Conservation (phyloP, 2,888 invertebrate genomes). For the Cotesia congregata region DNA sequence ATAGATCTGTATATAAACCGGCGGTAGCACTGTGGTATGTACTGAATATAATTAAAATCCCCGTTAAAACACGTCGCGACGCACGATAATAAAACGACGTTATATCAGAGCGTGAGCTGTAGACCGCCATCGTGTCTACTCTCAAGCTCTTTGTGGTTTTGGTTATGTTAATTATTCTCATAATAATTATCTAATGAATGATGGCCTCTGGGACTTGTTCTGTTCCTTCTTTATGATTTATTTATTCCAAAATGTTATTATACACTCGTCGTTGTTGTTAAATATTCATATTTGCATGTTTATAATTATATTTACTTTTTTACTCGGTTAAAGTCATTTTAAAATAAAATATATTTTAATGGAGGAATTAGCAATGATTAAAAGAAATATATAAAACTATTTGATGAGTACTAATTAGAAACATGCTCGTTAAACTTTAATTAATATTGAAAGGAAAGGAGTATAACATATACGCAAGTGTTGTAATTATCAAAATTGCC, state of each 20-base stretch:
- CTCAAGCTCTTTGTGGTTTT: not conserved
- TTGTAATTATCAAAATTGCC: constrained; percentile 47
- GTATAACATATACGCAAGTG: constrained; percentile 33
- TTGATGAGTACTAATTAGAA: not conserved
- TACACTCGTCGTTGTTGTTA: too few relatives aligned
- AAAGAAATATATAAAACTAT: not conserved
- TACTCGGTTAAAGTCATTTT: too few relatives aligned
- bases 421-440: constrained; percentile 35
- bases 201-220: not conserved
- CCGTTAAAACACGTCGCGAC: not conserved
- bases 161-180: constrained; percentile 21
- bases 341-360: too few relatives aligned
- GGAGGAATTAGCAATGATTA: too few relatives aligned
- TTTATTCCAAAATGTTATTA: too few relatives aligned
- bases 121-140: not conserved
- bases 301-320: too few relatives aligned
- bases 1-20: not conserved
- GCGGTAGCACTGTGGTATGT: not conserved
- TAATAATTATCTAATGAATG: constrained; percentile 27
- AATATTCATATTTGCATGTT: too few relatives aligned
- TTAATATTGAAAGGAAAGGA: constrained; percentile 46
- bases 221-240: too few relatives aligned
- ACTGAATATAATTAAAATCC: not conserved
- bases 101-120: not conserved
- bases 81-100: not conserved